Evolutionary conservation across 2,113 vertebrate genomes (phyloP), one percentile per base, ranked within the genome.

Genomic region (Phaethon lepturus): DNA sequence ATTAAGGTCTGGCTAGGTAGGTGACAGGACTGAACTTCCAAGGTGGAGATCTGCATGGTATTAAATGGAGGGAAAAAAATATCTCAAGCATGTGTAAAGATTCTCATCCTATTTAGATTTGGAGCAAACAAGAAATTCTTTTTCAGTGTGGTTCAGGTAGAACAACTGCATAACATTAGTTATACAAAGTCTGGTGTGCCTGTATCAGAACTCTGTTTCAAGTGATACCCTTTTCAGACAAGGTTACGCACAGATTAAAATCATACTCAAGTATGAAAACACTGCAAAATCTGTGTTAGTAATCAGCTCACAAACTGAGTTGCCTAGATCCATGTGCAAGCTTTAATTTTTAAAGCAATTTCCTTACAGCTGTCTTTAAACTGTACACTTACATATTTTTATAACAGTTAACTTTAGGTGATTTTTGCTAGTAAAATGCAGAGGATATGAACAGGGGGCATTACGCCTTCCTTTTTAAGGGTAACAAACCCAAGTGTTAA

Each of bases 281-380:
- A 25, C 83, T 52, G 47, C 50, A 84, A 88, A 93, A 74, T 80
- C 72, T 77, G 24, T 5, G 87, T 42, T 75, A 81, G 77, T 82
- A 53, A 88, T 59, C 63, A 60, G 45, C 33, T 88, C 35, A n/a
- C 45, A 63, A 73, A 64, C 19, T 9, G 38, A 81, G 38, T 81
- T 76, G 42, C 40, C 38, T n/a, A 74, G 56, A 80, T 58, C 59
- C 40, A 71, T 86, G 11, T 49, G 59, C 79, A 92, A 53, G 52
- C 62, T 79, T 84, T 76, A 47, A 17, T 92, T 86, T 92, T 83
- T 49, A 77, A 59, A 77, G 63, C 72, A 64, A 11, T 66, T 38
- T 75, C 29, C 10, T 49, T 68, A 25, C 5, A 68, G 28, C 58
- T 75, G 38, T 60, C 52, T 56, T 84, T 53, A 60, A 88, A 76